Evolutionary conservation across 1,140 invertebrate genomes (phyloP), one percentile per base, ranked within the genome.

Genomic region (Polypedilum vanderplanki): DNA sequence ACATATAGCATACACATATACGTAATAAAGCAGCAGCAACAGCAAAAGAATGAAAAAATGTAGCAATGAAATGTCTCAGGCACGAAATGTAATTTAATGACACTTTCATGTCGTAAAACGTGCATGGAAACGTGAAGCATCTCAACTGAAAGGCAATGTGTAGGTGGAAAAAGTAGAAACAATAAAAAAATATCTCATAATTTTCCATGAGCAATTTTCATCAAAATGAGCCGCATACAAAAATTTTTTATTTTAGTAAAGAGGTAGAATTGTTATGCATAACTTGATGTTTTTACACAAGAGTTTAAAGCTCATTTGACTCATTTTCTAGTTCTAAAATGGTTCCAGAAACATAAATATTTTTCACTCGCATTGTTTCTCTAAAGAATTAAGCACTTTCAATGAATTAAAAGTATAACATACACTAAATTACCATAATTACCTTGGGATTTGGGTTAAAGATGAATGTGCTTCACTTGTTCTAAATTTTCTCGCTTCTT

Each of bases 111-210:
- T 70, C 17, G 20, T 70, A 70, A 70, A 70, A 70, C 65, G 65
- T 70, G 65, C 65, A 70, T 70, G 65, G 20, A 70, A 70, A 70
- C 65, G 65, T 70, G 65, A 70, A 70, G 65, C 46, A 57, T 57
- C 12, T 57, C 12, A 57, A 57, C 46, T 57, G 46, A 57, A 3
- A 57, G 8, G 15, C 8, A 46, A 67, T 67, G 17, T n/a, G 17
- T 67, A 18, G 9, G 65, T 10, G n/a, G 9, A 70, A 70, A 70
- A 9, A 70, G 18, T 70, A 10, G 10, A 70, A 70, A 22, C 65
- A 22, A 70, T 57, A 57, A 57, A 22, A n/a, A 70, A 70, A 20
- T 70, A 70, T 70, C 65, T 70, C 65, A 70, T 70, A 70, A 70
- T 70, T 70, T 70, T 70, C 65, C 20, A 17, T 17, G 65, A 70